Evolutionary conservation across 2,797 vertebrate genomes (phyloP).

Genomic region (Molossus molossus): DNA sequence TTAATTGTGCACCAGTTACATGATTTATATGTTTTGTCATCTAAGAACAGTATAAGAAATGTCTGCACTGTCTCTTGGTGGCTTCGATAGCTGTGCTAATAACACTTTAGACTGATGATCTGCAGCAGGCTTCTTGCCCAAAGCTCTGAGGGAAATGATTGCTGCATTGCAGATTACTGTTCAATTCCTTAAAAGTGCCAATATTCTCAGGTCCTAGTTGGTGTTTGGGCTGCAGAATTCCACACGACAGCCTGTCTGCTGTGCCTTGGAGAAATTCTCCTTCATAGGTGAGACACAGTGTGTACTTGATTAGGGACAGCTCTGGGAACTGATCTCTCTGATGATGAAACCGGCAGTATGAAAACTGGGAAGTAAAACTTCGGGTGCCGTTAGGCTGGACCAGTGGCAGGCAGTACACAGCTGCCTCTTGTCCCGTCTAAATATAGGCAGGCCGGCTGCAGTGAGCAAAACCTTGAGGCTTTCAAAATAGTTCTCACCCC

Average conservation of each 20-base stretch:
- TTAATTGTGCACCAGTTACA: conserved; percentile 61
- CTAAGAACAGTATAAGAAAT: conserved; percentile 68
- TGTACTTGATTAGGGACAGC: conserved; percentile 50
- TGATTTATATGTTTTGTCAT: conserved; percentile 70
- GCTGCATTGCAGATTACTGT: conserved; percentile 78
- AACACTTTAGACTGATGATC: conserved; percentile 78
- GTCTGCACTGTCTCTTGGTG: conserved; percentile 74
- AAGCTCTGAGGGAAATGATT: conserved; percentile 78
- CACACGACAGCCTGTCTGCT: conserved; percentile 38
- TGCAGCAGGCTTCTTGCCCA: conserved; percentile 79
- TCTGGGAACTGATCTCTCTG: conserved; percentile 51
- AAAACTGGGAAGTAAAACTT: conserved; percentile 31
- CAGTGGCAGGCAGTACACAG: not conserved
- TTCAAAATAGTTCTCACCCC: not conserved
- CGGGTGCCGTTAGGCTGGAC: conserved; percentile 1
- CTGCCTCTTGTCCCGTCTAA: not conserved
- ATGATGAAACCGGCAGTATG: conserved; percentile 20
- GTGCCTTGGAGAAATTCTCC: conserved; percentile 22
- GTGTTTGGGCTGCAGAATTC: conserved; percentile 54
- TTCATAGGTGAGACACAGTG: not conserved
- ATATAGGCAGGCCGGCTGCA: not conserved
- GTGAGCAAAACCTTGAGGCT: not conserved
- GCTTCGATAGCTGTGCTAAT: conserved; percentile 84
- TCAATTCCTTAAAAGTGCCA: conserved; percentile 77
- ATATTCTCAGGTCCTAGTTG: conserved; percentile 41